These are phyloP conservation scores for Microtus oregoni DNA, from an alignment of 2,113 vertebrate species.

Conservation along the genomic window DNA sequence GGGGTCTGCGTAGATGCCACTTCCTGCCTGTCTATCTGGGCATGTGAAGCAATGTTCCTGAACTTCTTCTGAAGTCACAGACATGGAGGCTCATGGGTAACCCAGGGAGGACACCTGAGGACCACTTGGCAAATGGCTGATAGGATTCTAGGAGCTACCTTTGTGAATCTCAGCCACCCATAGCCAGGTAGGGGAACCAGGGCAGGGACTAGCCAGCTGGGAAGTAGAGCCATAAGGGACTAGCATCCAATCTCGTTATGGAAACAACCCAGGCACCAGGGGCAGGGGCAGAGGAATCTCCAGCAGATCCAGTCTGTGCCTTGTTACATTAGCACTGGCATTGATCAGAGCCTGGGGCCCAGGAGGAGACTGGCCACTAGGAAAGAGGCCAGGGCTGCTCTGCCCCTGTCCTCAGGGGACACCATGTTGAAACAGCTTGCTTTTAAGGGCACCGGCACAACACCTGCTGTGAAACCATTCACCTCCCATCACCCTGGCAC, in stretches of 20 bases:
- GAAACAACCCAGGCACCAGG: background rate
- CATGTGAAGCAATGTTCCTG: background rate
- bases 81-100: background rate
- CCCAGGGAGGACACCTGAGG: background rate
- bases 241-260: accelerated
- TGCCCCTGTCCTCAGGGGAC: background rate
- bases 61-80: background rate
- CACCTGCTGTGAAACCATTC: background rate
- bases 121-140: background rate
- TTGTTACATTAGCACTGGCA: background rate
- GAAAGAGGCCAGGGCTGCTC: background rate
- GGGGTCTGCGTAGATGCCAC: no score
- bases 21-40: background rate
- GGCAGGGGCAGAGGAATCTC: background rate
- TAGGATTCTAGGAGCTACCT: background rate
- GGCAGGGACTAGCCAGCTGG: background rate
- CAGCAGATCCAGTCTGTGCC: background rate
- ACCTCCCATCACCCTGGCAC: accelerated
- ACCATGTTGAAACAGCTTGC: background rate
- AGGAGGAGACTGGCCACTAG: no score
- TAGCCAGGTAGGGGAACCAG: background rate
- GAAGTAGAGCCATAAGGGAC: background rate
- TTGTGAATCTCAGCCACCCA: accelerated
- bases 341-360: accelerated
- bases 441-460: background rate